phyloP scores from a whole-genome alignment of 2,888 invertebrate species.

The Eudemis profundana region DNA sequence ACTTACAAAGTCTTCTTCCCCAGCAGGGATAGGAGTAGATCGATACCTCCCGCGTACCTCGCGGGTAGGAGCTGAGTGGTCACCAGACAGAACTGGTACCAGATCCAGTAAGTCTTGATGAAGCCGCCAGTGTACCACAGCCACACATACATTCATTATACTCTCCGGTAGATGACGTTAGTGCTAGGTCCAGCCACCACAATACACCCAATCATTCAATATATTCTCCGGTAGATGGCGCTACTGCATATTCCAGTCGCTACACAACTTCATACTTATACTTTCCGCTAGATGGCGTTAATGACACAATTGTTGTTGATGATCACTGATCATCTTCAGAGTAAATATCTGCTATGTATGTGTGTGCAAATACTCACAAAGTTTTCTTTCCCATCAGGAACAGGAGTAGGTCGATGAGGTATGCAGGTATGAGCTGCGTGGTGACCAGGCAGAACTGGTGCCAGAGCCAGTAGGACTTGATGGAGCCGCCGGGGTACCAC shows the following conservation, averaged over 20 bases:
- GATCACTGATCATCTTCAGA: too few relatives aligned
- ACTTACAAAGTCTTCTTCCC: slow-evolving; percentile 93
- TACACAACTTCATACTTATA: too few relatives aligned
- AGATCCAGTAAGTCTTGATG: slow-evolving; percentile 88
- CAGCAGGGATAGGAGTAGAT: slow-evolving; percentile 87
- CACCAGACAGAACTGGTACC: slow-evolving; percentile 87
- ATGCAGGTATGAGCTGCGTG: slow-evolving; percentile 91
- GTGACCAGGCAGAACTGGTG: slow-evolving; percentile 88
- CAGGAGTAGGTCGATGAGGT: slow-evolving; percentile 89
- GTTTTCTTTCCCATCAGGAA: slow-evolving; percentile 89
- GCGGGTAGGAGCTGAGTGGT: slow-evolving; percentile 91
- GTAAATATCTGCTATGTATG: too few relatives aligned
- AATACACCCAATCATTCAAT: not conserved
- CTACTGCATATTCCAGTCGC: too few relatives aligned
- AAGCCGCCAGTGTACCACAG: slow-evolving; percentile 92
- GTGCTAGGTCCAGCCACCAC: not conserved
- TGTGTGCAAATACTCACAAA: slow-evolving; percentile 90
- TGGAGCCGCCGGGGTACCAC: slow-evolving; percentile 91
- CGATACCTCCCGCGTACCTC: slow-evolving; percentile 90
- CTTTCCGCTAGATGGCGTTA: too few relatives aligned
- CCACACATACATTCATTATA: slow-evolving; percentile 70
- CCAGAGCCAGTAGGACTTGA: slow-evolving; percentile 88
- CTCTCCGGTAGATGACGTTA: not conserved
- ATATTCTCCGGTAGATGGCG: too few relatives aligned
- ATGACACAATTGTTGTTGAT: too few relatives aligned